Conservation (phyloP, 2,888 invertebrate species). For the Orthosia cruda region DNA sequence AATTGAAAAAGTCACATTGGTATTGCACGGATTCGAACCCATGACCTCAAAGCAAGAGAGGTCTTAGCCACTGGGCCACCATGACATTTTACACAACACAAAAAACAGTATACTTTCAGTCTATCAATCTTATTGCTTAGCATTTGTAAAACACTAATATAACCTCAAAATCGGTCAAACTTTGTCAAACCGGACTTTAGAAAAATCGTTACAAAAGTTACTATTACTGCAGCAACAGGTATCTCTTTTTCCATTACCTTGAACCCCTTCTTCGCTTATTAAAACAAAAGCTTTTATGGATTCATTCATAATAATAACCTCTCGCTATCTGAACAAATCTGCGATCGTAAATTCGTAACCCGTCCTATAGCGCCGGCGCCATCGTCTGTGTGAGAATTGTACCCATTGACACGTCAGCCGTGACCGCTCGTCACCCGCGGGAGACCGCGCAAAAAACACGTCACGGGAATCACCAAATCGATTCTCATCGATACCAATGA, state of each 20-base stretch:
- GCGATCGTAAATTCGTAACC: conserved; percentile 52
- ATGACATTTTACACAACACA: too few relatives aligned
- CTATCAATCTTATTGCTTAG: too few relatives aligned
- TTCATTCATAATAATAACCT: conserved; percentile 41
- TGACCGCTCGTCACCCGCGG: conserved; percentile 75
- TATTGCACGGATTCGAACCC: too few relatives aligned
- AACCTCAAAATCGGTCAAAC: too few relatives aligned
- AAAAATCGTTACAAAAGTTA: too few relatives aligned
- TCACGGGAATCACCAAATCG: conserved; percentile 87
- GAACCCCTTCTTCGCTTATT: not conserved
- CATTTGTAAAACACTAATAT: too few relatives aligned
- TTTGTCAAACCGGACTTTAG: too few relatives aligned
- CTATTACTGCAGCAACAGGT: not conserved
- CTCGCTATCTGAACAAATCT: conserved; percentile 45
- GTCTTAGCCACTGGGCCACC: too few relatives aligned
- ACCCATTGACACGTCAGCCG: conserved; percentile 81
- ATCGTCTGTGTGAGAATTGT: conserved; percentile 78
- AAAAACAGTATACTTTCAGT: too few relatives aligned
- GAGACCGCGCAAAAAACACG: conserved; percentile 80
- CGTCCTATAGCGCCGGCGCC: conserved; percentile 73
- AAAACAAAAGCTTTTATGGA: conserved; percentile 29
- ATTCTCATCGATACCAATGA: conserved; percentile 82
- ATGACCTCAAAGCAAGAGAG: too few relatives aligned
- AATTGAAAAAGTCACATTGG: too few relatives aligned
- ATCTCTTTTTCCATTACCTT: conserved; percentile 14